Conservation (phyloP, 2,113 vertebrate genomes). For the Tragelaphus imberbis region DNA sequence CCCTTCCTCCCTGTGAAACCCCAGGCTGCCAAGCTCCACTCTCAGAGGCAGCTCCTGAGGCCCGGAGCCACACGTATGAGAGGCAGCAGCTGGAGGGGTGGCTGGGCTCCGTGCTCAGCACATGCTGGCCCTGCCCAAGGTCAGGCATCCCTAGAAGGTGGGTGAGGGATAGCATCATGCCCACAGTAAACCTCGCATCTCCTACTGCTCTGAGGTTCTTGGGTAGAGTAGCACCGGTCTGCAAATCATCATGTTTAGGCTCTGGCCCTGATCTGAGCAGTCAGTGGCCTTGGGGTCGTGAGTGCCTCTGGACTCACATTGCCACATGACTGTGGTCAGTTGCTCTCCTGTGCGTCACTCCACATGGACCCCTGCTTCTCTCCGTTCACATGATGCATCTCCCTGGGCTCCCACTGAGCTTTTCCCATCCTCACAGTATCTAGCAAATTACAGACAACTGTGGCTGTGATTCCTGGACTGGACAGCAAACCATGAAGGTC, state of each 20-base stretch:
- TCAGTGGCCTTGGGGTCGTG: neutral
- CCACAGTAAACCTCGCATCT: neutral
- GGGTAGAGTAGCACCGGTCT: neutral
- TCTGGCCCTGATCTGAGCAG: neutral
- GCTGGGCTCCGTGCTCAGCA: neutral
- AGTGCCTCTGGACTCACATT: neutral
- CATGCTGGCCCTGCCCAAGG: neutral
- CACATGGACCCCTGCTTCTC: neutral
- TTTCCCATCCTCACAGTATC: neutral
- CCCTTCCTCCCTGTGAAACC: neutral
- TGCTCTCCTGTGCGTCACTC: neutral
- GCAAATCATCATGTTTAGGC: neutral
- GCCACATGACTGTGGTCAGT: fast-evolving
- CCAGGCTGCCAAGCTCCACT: neutral
- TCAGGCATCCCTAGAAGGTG: neutral
- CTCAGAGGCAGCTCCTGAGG: neutral
- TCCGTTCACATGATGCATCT: fast-evolving
- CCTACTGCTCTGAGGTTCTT: neutral
- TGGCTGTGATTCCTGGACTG: neutral
- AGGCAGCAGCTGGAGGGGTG: neutral
- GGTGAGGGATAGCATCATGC: no score
- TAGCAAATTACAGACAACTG: neutral
- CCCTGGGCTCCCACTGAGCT: neutral
- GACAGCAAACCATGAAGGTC: neutral
- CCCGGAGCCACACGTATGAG: neutral